phyloP scores from a whole-genome alignment of 1,140 invertebrate species.

The Apis florea region DNA sequence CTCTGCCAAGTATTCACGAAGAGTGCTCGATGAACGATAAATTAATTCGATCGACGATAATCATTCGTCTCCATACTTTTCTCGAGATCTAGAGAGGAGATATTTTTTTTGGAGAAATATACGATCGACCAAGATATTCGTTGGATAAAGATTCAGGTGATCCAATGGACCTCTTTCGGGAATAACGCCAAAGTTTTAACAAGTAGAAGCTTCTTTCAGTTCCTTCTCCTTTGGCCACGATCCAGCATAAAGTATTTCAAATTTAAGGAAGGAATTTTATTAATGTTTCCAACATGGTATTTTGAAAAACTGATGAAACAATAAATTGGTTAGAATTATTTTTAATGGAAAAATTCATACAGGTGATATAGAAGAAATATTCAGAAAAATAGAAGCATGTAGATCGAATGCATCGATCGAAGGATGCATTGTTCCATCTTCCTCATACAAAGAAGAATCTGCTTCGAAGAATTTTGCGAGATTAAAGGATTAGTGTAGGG shows the following conservation, averaged over 20 bases:
- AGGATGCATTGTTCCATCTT: neutral
- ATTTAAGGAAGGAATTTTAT: neutral
- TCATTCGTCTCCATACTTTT: neutral
- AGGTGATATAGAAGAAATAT: neutral
- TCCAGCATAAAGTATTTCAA: neutral
- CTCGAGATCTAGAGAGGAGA: neutral
- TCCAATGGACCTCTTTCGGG: neutral
- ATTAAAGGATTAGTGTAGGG: conserved; percentile 1
- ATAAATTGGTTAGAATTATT: neutral
- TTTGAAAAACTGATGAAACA: neutral
- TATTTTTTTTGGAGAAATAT: neutral
- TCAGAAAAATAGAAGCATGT: neutral
- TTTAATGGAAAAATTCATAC: neutral
- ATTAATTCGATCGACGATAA: conserved; percentile 3
- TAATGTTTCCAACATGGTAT: neutral
- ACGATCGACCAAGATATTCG: neutral
- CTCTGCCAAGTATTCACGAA: neutral
- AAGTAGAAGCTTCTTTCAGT: neutral
- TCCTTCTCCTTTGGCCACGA: neutral
- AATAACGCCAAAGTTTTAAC: conserved; percentile 23
- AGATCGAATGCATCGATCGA: neutral
- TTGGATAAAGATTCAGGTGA: conserved; percentile 8
- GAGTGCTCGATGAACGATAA: neutral
- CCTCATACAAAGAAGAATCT: neutral
- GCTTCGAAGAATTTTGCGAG: too few species aligned